phyloP scores from a whole-genome alignment of 1,140 invertebrate genomes.

The Pseudomyrmex gracilis region DNA sequence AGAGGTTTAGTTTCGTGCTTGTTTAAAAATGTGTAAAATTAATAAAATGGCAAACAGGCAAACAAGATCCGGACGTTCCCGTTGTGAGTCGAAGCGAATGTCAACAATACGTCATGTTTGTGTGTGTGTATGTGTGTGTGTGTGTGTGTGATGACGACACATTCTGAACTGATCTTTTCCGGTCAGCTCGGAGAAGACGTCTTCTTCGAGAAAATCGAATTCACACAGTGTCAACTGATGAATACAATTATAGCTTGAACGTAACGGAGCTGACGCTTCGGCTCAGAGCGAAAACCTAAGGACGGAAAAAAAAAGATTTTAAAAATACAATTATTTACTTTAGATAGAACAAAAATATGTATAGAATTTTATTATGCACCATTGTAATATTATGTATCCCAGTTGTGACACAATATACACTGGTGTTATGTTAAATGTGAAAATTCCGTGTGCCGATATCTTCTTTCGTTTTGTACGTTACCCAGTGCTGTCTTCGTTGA shows the following conservation, averaged over 20 bases:
- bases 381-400: constrained; percentile 86
- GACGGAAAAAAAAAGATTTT: constrained; percentile 74
- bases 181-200: no score
- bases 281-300: constrained; percentile 78
- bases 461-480: constrained; percentile 44
- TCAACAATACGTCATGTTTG: no score
- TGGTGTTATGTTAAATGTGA: constrained; percentile 86
- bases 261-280: constrained; percentile 63
- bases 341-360: constrained; percentile 85
- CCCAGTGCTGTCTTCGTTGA: constrained; percentile 26
- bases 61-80: constrained; percentile 71
- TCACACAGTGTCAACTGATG: no score
- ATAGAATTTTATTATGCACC: constrained; percentile 86
- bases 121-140: no score
- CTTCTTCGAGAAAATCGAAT: no score
- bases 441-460: constrained; percentile 68
- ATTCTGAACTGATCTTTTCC: no score
- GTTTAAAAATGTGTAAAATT: constrained; percentile 67
- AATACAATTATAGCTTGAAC: neutral
- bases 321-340: constrained; percentile 83
- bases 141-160: no score
- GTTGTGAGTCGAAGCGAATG: constrained; percentile 76
- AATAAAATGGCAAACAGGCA: constrained; percentile 60
- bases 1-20: constrained; percentile 83
- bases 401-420: constrained; percentile 85